These are phyloP conservation scores for Anas bernieri DNA, from an alignment of 2,797 vertebrate genomes.

Conservation along the genomic window DNA sequence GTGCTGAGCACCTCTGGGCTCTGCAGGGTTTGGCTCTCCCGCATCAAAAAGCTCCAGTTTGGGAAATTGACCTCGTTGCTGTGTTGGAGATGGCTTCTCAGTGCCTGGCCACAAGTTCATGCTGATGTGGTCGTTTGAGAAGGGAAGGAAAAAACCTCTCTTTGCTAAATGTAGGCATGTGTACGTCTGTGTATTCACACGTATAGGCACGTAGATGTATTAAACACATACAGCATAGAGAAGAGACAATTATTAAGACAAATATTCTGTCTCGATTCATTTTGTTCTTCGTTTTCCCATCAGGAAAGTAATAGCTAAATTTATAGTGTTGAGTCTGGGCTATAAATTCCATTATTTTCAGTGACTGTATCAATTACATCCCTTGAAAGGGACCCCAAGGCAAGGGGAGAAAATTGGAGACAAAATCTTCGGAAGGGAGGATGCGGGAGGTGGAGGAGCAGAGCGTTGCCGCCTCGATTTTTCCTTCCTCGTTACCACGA, in stretches of 20 bases:
- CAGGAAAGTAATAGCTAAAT: slow-evolving; percentile 77
- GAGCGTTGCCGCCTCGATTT: neutral
- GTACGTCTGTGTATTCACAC: neutral
- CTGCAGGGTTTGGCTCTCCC: neutral
- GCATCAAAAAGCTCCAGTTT: neutral
- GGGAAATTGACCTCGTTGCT: neutral
- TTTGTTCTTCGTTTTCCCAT: slow-evolving; percentile 78
- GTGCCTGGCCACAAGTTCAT: neutral
- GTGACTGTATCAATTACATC: slow-evolving; percentile 75
- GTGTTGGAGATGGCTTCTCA: neutral
- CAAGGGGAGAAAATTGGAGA: slow-evolving; percentile 59
- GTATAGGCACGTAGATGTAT: neutral
- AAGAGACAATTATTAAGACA: slow-evolving; percentile 77
- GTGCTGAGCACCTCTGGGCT: neutral
- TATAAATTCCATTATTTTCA: slow-evolving; percentile 79
- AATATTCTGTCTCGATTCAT: slow-evolving; percentile 79
- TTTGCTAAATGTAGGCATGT: neutral
- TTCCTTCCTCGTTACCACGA: neutral
- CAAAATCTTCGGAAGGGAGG: slow-evolving; percentile 47
- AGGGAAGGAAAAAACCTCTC: neutral
- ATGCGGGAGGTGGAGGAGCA: neutral
- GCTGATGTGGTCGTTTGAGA: neutral
- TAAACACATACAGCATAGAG: slow-evolving; percentile 60
- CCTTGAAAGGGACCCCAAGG: slow-evolving; percentile 67
- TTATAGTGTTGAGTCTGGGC: slow-evolving; percentile 74